Evolutionary conservation across 2,888 invertebrate species (phyloP).

Genomic region (Camptogramma bilineatum): DNA sequence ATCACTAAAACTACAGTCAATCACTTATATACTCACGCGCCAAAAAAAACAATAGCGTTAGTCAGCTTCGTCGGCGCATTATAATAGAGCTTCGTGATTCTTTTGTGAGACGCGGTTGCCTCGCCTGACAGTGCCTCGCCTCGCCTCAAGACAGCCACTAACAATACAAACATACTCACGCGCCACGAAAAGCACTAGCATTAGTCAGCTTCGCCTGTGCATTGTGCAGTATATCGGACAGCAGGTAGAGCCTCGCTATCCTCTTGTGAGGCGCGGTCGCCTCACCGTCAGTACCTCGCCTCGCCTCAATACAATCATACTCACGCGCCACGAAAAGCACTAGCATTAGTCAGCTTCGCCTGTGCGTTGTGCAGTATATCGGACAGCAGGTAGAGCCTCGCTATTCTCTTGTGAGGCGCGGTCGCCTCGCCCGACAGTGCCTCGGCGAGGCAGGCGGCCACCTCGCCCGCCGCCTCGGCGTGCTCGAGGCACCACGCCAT

Average conservation of each 20-base stretch:
- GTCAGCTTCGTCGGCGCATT: no score
- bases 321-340: constrained; percentile 95
- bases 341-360: constrained; percentile 98
- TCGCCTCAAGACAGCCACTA: constrained; percentile 80
- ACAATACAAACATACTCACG: constrained; percentile 97
- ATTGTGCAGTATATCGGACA: constrained; percentile 98
- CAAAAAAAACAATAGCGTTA: no score
- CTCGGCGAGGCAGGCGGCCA: constrained; percentile 96
- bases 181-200: constrained; percentile 96
- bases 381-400: constrained; percentile 96
- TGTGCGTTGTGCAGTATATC: constrained; percentile 99
- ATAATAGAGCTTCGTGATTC: no score
- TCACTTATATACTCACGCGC: no score
- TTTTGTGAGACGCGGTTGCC: no score
- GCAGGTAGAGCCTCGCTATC: constrained; percentile 89
- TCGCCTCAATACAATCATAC: constrained; percentile 52
- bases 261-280: no score
- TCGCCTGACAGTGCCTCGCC: no score
- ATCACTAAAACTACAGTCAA: no score
- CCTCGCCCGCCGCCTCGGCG: constrained; percentile 98
- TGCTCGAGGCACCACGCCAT: constrained; percentile 99
- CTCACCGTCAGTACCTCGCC: no score
- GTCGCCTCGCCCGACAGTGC: constrained; percentile 92
- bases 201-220: constrained; percentile 98
- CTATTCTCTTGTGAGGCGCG: constrained; percentile 94